Evolutionary conservation across 1,140 invertebrate species (phyloP).

Genomic region (Drosophila bipectinata): DNA sequence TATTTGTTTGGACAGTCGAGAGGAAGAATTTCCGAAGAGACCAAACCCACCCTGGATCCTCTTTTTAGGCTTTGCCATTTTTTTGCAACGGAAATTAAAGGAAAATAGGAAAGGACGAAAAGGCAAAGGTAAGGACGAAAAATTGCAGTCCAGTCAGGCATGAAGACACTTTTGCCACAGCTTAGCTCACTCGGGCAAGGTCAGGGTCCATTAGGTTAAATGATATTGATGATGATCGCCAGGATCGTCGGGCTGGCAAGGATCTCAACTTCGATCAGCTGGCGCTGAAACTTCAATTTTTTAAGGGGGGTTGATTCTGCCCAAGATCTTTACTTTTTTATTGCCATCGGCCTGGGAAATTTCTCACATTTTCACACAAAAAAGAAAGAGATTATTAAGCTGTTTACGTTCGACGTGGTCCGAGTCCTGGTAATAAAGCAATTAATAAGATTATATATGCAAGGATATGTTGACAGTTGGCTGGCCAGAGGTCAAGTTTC

Average conservation of each 20-base stretch:
- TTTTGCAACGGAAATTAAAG: constrained; percentile 52
- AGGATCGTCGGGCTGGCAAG: constrained; percentile 1
- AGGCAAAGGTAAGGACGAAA: constrained; percentile 4
- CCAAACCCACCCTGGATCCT: constrained; percentile 28
- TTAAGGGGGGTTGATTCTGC: constrained; percentile 46
- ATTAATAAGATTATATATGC: constrained; percentile 78
- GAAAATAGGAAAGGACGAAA: constrained; percentile 33
- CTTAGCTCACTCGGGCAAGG: constrained; percentile 71
- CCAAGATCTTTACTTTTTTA: constrained; percentile 14
- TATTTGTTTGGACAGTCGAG: constrained; percentile 74
- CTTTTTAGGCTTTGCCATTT: constrained; percentile 41
- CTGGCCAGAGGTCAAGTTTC: constrained; percentile 67
- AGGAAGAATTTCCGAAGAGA: constrained; percentile 53
- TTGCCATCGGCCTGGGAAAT: constrained; percentile 48
- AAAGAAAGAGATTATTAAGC: constrained; percentile 53
- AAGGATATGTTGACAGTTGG: constrained; percentile 63
- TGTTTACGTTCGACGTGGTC: constrained; percentile 56
- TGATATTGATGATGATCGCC: constrained; percentile 76
- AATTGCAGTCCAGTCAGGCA: constrained; percentile 57
- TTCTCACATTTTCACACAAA: constrained; percentile 58
- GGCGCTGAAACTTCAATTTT: constrained; percentile 22
- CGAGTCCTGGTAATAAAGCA: constrained; percentile 64
- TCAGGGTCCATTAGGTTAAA: constrained; percentile 83
- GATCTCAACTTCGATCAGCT: constrained; percentile 55
- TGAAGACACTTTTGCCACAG: constrained; percentile 79